Evolutionary conservation across 2,113 vertebrate genomes (phyloP).

Genomic region (Glaucomys volans): DNA sequence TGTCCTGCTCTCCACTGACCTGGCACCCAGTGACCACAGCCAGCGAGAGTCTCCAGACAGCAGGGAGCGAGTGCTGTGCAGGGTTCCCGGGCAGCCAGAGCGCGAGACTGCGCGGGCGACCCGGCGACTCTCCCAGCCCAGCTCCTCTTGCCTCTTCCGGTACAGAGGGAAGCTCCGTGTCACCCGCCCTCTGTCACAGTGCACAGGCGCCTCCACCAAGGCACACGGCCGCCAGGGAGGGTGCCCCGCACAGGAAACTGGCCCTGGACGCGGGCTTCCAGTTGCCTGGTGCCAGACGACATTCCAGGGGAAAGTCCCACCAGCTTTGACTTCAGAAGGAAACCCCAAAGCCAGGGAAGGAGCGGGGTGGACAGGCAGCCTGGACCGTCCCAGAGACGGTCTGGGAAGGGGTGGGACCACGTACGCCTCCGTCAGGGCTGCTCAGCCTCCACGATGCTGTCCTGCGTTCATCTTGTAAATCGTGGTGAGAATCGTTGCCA

Average conservation of each 20-base stretch:
- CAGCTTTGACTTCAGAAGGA: not conserved
- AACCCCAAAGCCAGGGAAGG: not conserved
- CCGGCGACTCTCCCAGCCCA: no score
- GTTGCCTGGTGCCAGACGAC: not conserved
- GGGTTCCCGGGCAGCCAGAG: no score
- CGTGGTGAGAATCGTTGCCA: constrained; percentile 72
- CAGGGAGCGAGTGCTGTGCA: not conserved
- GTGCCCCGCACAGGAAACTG: not conserved
- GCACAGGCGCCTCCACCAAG: not conserved
- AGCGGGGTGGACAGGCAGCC: no score
- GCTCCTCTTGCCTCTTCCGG: no score
- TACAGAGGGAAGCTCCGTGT: no score
- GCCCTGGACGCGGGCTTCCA: rapidly evolving
- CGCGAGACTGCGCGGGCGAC: no score
- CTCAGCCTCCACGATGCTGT: constrained; percentile 55
- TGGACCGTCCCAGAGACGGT: not conserved
- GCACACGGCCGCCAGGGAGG: no score
- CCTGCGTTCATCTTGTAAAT: constrained; percentile 75
- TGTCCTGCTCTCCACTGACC: rapidly evolving
- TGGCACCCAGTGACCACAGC: rapidly evolving
- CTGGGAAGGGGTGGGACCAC: not conserved
- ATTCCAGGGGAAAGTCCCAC: not conserved
- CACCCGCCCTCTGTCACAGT: no score
- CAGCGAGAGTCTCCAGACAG: no score
- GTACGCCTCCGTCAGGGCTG: rapidly evolving